Percentiles rank a stretch among this genome's conserved stretches.
Conservation (phyloP, 2,113 vertebrate genomes). For the Strigops habroptila region DNA sequence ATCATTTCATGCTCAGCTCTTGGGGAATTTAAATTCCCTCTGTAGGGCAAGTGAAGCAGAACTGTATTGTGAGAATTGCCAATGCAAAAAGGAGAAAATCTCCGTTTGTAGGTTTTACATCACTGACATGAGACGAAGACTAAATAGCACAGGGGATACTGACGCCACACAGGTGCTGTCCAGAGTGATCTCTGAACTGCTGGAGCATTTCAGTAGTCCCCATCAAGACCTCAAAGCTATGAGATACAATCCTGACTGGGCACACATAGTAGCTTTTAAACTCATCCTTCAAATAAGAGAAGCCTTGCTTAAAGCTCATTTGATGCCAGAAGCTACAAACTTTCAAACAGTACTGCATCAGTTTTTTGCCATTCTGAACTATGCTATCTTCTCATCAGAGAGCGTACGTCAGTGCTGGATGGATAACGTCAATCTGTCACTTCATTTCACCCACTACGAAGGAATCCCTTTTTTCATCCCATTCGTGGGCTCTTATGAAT, state of each 20-base stretch:
- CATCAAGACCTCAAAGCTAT: constrained; percentile 56
- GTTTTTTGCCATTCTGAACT: constrained; percentile 48
- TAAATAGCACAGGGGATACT: constrained; percentile 10
- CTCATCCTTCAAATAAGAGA: constrained; percentile 72
- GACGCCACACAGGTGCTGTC: constrained; percentile 6
- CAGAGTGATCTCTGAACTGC: constrained; percentile 58
- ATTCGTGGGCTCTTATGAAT: neutral
- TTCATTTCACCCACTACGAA: constrained; percentile 36
- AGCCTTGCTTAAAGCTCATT: constrained; percentile 53
- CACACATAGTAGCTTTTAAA: constrained; percentile 73
- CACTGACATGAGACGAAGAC: neutral
- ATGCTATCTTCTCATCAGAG: constrained; percentile 72
- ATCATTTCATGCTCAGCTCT: neutral
- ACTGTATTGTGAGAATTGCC: neutral
- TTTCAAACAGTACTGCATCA: constrained; percentile 56
- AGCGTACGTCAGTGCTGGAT: constrained; percentile 73
- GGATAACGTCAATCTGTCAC: constrained; percentile 62
- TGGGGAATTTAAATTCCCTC: constrained; percentile 19
- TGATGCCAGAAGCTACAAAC: neutral
- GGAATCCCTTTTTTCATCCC: neutral
- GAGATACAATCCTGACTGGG: constrained; percentile 72
- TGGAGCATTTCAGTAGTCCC: constrained; percentile 59
- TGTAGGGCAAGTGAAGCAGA: constrained; percentile 50
- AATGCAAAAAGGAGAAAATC: constrained; percentile 52
- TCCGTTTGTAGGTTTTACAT: constrained; percentile 60